Percentiles rank a stretch among this genome's conserved stretches.
Evolutionary conservation across 2,113 vertebrate genomes (phyloP).

Genomic region (Oryzias javanicus): DNA sequence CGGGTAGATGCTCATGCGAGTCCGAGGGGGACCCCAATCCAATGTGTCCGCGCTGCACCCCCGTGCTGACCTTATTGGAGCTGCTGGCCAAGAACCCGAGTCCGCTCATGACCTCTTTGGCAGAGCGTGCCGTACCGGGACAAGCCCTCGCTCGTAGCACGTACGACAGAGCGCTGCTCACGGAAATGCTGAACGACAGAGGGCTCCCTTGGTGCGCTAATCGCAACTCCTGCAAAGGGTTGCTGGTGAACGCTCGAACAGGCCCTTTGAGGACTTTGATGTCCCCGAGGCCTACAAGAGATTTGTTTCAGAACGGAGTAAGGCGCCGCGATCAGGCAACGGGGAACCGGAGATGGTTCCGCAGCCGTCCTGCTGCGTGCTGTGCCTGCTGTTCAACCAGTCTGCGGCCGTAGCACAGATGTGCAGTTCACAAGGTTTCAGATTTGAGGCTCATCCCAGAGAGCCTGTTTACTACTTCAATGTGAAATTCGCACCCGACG

Average conservation of each 20-base stretch:
- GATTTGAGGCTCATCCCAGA: not conserved
- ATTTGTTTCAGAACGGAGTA: not conserved
- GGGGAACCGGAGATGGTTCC: not conserved
- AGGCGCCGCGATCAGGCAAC: not conserved
- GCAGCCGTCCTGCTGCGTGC: not conserved
- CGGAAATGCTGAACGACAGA: not conserved
- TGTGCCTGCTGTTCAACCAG: conserved; percentile 3
- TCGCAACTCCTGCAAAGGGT: not conserved
- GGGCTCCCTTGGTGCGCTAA: not conserved
- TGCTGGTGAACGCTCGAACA: not conserved
- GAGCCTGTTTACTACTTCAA: conserved; percentile 3
- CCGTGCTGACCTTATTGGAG: not conserved
- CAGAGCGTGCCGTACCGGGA: not conserved
- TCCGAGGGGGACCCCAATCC: not conserved
- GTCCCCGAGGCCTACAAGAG: not conserved
- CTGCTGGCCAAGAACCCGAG: not conserved
- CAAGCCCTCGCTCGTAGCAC: not conserved
- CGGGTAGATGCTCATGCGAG: not conserved
- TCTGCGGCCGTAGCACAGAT: not conserved
- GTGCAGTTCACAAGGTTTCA: not conserved
- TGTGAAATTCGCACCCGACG: not conserved
- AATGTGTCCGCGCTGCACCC: not conserved
- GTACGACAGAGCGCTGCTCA: not conserved
- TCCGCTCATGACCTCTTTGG: not conserved
- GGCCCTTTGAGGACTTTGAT: not conserved